phyloP scores from a whole-genome alignment of 2,113 vertebrate genomes.

The Theristicus caerulescens region DNA sequence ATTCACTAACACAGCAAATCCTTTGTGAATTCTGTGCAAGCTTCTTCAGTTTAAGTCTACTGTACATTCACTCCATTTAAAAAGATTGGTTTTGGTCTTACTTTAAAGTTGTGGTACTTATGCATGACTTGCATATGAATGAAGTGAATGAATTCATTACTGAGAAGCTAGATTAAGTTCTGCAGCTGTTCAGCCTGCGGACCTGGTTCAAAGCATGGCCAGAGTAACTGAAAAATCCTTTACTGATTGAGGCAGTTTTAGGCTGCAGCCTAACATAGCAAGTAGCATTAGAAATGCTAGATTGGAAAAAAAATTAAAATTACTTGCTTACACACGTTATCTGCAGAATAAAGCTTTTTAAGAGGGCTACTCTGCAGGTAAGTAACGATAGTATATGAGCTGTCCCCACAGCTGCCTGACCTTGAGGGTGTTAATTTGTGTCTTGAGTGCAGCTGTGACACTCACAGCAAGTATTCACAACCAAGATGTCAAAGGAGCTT shows the following conservation, averaged over 20 bases:
- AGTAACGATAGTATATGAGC: not conserved
- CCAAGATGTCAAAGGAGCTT: constrained; percentile 28
- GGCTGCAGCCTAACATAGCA: constrained; percentile 32
- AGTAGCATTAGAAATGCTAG: constrained; percentile 55
- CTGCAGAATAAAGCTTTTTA: not conserved
- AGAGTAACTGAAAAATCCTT: constrained; percentile 55
- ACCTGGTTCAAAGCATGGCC: constrained; percentile 47
- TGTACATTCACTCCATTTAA: constrained; percentile 69
- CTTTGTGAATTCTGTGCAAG: constrained; percentile 55
- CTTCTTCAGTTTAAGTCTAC: constrained; percentile 63
- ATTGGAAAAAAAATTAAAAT: constrained; percentile 60
- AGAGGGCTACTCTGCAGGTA: not conserved
- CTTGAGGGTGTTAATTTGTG: constrained; percentile 14
- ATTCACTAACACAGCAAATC: constrained; percentile 27
- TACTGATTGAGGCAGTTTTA: constrained; percentile 54
- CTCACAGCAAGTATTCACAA: constrained; percentile 27
- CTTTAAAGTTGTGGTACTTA: constrained; percentile 70
- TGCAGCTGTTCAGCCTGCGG: constrained; percentile 74
- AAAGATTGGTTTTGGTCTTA: constrained; percentile 69
- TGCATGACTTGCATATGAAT: constrained; percentile 70
- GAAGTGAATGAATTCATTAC: constrained; percentile 73
- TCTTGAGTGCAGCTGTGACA: constrained; percentile 21
- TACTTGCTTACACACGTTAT: not conserved
- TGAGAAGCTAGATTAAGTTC: constrained; percentile 73
- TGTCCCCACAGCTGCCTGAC: not conserved